These are phyloP conservation scores for Caenorhabditis sinica DNA, from an alignment of 2,888 invertebrate genomes.

Conservation along the genomic window DNA sequence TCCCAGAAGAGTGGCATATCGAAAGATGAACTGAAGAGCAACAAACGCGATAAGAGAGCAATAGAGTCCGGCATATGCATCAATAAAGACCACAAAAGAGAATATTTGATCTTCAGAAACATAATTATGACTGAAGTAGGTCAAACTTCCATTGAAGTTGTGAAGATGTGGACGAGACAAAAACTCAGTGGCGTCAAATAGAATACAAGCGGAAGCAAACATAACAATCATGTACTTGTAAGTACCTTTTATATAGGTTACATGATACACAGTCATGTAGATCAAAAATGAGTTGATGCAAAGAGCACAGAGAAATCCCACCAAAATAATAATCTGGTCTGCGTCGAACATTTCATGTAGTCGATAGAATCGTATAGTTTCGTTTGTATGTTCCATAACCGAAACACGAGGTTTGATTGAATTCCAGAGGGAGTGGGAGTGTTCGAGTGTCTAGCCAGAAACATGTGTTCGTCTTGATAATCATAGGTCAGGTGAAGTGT, in stretches of 20 bases:
- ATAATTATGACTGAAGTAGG: slow-evolving; percentile 15
- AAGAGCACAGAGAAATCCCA: neutral
- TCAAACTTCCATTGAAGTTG: slow-evolving; percentile 15
- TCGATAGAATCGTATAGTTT: neutral
- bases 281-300: slow-evolving; percentile 12
- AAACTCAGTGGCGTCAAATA: slow-evolving; percentile 17
- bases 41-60: slow-evolving; percentile 22
- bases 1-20: slow-evolving; percentile 15
- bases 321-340: neutral
- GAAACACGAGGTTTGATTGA: neutral
- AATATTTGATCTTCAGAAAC: neutral
- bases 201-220: slow-evolving; percentile 7
- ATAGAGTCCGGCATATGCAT: slow-evolving; percentile 23
- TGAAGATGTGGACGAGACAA: slow-evolving; percentile 16
- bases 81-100: neutral
- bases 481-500: neutral
- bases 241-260: slow-evolving; percentile 22
- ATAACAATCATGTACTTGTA: slow-evolving; percentile 38
- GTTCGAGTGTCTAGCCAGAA: slow-evolving; percentile 4
- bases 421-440: slow-evolving; percentile 11
- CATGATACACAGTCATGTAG: slow-evolving; percentile 7
- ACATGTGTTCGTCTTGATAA: slow-evolving; percentile 6
- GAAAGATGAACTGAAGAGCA: slow-evolving; percentile 34
- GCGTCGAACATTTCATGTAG: slow-evolving; percentile 5
- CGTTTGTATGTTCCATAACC: neutral